These are phyloP conservation scores for Daubentonia madagascariensis DNA, from an alignment of 2,113 vertebrate genomes.

Conservation along the genomic window DNA sequence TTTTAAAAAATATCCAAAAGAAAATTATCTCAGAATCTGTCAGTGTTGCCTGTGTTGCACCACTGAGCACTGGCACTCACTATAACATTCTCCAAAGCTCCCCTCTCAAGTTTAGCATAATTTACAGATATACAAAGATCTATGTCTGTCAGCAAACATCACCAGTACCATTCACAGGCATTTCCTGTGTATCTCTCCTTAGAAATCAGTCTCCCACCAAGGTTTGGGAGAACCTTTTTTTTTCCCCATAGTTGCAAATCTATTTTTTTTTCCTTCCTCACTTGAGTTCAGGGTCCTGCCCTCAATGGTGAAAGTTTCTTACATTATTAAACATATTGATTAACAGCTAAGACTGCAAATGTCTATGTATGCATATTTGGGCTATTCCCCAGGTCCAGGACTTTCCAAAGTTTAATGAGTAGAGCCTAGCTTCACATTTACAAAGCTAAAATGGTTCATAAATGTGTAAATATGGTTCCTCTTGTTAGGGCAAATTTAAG, in stretches of 20 bases:
- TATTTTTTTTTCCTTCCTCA: not conserved
- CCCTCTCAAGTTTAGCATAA: not conserved
- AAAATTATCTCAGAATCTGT: not conserved
- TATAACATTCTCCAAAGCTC: not conserved
- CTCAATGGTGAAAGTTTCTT: not conserved
- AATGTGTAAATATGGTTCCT: not conserved
- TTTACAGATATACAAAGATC: not conserved
- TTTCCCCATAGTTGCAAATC: not conserved
- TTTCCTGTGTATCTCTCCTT: not conserved
- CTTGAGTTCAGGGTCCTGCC: not conserved
- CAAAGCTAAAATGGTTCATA: not conserved
- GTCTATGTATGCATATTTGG: not conserved
- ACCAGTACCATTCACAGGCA: not conserved
- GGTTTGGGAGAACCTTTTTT: not conserved
- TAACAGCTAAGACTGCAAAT: not conserved
- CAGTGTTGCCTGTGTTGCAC: not conserved
- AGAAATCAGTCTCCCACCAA: not conserved
- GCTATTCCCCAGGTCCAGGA: not conserved
- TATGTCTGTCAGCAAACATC: not conserved
- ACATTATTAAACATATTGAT: not conserved
- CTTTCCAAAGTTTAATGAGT: not conserved
- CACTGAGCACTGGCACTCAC: not conserved
- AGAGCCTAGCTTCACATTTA: not conserved
- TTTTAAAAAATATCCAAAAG: not conserved
- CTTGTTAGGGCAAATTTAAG: not conserved